Percentiles rank a stretch among this genome's conserved stretches.
phyloP scores from a whole-genome alignment of 2,888 invertebrate genomes.

The Ceraclea dissimilis region DNA sequence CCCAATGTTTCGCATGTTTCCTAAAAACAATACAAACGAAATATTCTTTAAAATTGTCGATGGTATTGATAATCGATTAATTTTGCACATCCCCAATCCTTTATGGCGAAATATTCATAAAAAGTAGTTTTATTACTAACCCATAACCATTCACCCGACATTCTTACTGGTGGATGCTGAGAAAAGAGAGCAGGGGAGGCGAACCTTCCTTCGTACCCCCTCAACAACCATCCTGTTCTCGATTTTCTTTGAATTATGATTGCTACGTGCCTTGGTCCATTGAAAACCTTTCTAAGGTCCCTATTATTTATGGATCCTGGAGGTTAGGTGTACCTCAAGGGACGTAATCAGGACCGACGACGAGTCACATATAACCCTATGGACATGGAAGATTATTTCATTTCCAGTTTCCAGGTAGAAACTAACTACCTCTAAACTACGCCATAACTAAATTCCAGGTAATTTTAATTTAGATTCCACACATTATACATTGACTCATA shows the following conservation, averaged over 20 bases:
- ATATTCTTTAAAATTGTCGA: too few species aligned
- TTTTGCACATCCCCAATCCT: neutral
- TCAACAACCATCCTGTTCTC: neutral
- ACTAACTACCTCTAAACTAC: too few species aligned
- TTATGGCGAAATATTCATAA: slow-evolving; percentile 2
- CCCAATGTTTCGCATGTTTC: too few species aligned
- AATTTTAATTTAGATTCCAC: too few species aligned
- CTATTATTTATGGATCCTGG: slow-evolving; percentile 13
- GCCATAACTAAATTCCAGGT: too few species aligned
- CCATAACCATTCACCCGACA: slow-evolving; percentile 1
- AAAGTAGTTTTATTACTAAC: slow-evolving; percentile 14
- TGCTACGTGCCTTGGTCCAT: slow-evolving; percentile 11
- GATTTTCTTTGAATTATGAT: slow-evolving; percentile 11
- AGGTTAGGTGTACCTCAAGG: slow-evolving; percentile 10
- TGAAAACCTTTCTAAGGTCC: slow-evolving; percentile 12
- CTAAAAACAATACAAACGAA: too few species aligned
- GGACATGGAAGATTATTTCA: neutral
- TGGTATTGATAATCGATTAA: neutral
- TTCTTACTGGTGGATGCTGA: neutral
- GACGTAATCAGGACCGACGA: neutral
- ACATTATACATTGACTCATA: too few species aligned
- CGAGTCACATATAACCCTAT: neutral
- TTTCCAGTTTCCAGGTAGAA: too few species aligned
- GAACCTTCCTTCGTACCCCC: too few species aligned
- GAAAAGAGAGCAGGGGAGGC: too few species aligned